phyloP scores from a whole-genome alignment of 2,797 vertebrate species.

The Ctenochaetus hawaiiensis region DNA sequence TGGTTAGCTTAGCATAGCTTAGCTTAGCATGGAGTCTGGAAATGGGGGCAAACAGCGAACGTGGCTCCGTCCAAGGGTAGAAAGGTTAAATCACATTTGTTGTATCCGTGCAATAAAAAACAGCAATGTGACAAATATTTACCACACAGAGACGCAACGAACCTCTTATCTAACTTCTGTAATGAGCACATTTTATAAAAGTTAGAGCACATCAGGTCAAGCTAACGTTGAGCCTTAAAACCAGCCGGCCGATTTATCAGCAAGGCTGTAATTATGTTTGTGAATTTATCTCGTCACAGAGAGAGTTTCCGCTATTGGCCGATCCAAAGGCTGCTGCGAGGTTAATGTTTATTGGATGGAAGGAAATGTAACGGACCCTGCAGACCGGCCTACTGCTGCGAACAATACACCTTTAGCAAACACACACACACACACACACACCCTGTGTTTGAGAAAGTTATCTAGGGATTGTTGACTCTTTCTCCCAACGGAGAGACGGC shows the following conservation, averaged over 20 bases:
- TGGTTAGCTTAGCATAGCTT: background rate
- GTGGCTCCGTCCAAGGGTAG: too few relatives aligned
- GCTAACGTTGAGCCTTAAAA: too few relatives aligned
- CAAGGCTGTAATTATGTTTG: background rate
- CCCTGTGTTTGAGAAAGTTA: constrained; percentile 62
- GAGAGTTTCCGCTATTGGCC: background rate
- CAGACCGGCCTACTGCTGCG: constrained; percentile 30
- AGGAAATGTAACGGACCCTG: constrained; percentile 76
- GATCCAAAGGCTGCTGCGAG: background rate
- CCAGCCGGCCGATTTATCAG: background rate
- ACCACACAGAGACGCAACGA: too few relatives aligned
- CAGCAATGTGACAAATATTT: background rate
- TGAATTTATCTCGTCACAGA: rapidly evolving
- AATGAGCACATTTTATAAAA: too few relatives aligned
- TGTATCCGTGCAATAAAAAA: too few relatives aligned
- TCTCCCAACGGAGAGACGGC: constrained; percentile 14
- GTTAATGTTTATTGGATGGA: constrained; percentile 74
- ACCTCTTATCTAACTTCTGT: background rate
- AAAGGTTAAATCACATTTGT: too few relatives aligned
- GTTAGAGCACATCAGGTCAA: too few relatives aligned
- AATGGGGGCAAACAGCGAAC: too few relatives aligned
- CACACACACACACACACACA: constrained; percentile 45
- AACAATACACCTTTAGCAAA: constrained; percentile 71
- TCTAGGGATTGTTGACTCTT: constrained; percentile 62
- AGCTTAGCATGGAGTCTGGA: background rate